Evolutionary conservation across 1,140 invertebrate species (phyloP), one percentile per base, ranked within the genome.

Genomic region (Zaprionus vittiger): DNA sequence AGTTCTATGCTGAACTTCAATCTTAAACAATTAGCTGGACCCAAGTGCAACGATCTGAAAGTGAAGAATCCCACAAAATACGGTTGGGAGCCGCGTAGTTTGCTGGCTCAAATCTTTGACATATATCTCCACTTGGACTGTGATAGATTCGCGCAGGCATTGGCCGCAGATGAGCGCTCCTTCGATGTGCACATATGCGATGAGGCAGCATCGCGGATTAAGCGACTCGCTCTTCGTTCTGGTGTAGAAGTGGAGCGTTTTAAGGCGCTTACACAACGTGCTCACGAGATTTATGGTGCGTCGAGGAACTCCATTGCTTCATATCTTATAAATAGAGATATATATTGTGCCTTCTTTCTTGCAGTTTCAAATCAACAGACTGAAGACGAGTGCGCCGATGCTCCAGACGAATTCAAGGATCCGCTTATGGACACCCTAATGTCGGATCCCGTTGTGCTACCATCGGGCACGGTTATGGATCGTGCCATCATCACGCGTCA

Each of bases 1-100:
- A 98, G 98, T 65, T 98, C 98, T 55, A 99, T 99, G 99, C 94
- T 99, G 59, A 99, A 99, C 93, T 99, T 99, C 93, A 99, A 99
- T 94, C 94, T 99, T 44, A 96, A 98, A 91, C 98, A 99, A 93
- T 94, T 99, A n/a, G 99, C 98, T 92, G 98, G 99, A 4, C 96
- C 98, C 31, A 99, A 99, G 93, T 99, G 98, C 93, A 98, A 98
- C 92, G 98, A 99, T 94, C 94, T 99, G 34, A 99, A 99, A 94
- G 98, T 99, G n/a, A 95, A 96, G 59, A 97, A 97, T 81, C 97
- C 98, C 3, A 96, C 98, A 68, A 98, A 98, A 91, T 99, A 99
- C 92, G 97, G 97, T 2, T 99, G 98, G 98, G 98, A 99, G 90
- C 99, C 99, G 6, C 95, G 97, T 77, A 95, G 96, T 69, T 93